Percentiles rank a stretch among this genome's conserved stretches.
phyloP scores from a whole-genome alignment of 2,888 invertebrate genomes.

The Zygaena filipendulae region DNA sequence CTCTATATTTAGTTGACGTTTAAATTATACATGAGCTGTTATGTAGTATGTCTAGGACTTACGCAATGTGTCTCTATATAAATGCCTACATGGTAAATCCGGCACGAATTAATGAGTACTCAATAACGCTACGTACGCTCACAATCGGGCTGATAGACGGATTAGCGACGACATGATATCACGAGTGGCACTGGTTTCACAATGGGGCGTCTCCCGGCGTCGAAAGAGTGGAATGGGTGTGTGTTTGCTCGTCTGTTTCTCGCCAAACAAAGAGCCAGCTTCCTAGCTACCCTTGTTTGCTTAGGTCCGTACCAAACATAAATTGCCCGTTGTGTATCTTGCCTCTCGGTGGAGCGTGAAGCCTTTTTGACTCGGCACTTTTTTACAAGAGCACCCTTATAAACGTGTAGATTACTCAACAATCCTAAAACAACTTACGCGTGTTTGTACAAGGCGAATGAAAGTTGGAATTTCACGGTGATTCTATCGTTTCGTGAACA shows the following conservation, averaged over 20 bases:
- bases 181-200: neutral
- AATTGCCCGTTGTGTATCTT: conserved; percentile 64
- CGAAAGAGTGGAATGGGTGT: conserved; percentile 26
- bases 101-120: too few species aligned
- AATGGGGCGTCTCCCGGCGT: too few species aligned
- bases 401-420: conserved; percentile 38
- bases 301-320: conserved; percentile 63
- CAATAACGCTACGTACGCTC: too few species aligned
- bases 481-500: too few species aligned
- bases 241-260: conserved; percentile 63
- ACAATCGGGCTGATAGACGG: too few species aligned
- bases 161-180: conserved; percentile 28
- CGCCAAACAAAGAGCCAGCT: conserved; percentile 62
- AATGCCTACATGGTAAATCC: too few species aligned
- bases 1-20: too few species aligned
- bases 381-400: conserved; percentile 59
- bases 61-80: too few species aligned
- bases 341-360: conserved; percentile 59
- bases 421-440: conserved; percentile 30
- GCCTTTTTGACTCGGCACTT: conserved; percentile 66
- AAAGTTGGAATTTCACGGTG: too few species aligned
- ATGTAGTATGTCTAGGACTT: too few species aligned
- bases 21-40: too few species aligned
- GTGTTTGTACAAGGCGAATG: too few species aligned
- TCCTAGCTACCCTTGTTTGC: conserved; percentile 67